A percentile compares a stretch with the other conserved stretches of the same genome.
Conservation (phyloP, 2,797 vertebrate species). For the Sus cebifrons region DNA sequence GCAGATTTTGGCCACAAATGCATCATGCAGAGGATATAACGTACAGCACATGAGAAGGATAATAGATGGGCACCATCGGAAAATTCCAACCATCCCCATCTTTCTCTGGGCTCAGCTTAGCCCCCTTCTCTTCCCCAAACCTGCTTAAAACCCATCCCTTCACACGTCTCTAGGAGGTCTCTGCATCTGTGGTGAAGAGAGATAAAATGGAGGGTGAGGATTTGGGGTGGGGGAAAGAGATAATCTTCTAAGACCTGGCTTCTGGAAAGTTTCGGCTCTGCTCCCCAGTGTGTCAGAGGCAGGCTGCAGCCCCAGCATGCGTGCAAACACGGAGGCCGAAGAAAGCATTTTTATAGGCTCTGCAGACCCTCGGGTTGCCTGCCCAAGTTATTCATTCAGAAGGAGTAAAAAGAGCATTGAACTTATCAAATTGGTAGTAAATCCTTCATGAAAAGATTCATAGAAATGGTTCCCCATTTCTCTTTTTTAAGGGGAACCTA, state of each 20-base stretch:
- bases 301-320: conserved; percentile 25
- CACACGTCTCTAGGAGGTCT: conserved; percentile 73
- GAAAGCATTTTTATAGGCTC: conserved; percentile 46
- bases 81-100: background rate
- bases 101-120: conserved; percentile 55
- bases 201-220: conserved; percentile 76
- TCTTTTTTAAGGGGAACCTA: conserved; percentile 39
- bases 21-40: background rate
- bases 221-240: conserved; percentile 72
- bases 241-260: conserved; percentile 58
- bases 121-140: conserved; percentile 14
- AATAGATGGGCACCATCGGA: background rate
- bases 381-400: conserved; percentile 60
- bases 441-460: conserved; percentile 63
- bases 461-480: background rate
- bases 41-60: background rate
- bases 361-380: conserved; percentile 10
- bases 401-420: background rate
- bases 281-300: conserved; percentile 75
- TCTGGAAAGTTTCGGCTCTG: conserved; percentile 80
- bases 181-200: conserved; percentile 70
- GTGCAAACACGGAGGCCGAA: conserved; percentile 13
- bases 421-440: conserved; percentile 55
- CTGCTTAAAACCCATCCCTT: conserved; percentile 69
- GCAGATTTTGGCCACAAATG: conserved; percentile 29